A percentile compares a stretch with the other conserved stretches of the same genome.
These are phyloP conservation scores for Lasioglossum baleicum DNA, from an alignment of 1,140 invertebrate genomes.

Conservation along the genomic window DNA sequence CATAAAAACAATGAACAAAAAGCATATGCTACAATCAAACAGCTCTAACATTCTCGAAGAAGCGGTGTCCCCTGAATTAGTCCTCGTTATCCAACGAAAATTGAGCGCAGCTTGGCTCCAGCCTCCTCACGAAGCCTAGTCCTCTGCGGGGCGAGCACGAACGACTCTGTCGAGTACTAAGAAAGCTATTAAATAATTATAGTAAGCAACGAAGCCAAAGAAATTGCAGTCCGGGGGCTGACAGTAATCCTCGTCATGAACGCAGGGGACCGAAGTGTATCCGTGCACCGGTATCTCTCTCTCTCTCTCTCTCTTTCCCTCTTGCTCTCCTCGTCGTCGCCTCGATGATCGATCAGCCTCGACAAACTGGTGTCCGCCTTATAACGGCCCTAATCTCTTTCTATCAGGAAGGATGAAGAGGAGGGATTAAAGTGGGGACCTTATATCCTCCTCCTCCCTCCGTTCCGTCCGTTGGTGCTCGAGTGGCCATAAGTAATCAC, in stretches of 20 bases:
- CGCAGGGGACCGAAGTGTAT: slow-evolving; percentile 26
- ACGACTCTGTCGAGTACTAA: slow-evolving; percentile 12
- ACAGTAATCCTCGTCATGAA: slow-evolving; percentile 49
- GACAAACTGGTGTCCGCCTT: slow-evolving; percentile 53
- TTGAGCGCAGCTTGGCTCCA: too few species aligned
- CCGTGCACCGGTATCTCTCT: background rate
- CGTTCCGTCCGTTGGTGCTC: background rate
- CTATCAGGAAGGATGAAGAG: slow-evolving; percentile 41
- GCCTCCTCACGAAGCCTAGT: too few species aligned
- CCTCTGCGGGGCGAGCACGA: too few species aligned
- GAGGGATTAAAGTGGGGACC: slow-evolving; percentile 33
- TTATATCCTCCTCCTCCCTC: background rate
- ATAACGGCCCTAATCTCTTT: slow-evolving; percentile 61
- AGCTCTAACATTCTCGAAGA: too few species aligned
- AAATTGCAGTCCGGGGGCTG: slow-evolving; percentile 20
- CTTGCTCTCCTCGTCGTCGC: slow-evolving; percentile 22
- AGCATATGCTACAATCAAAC: too few species aligned
- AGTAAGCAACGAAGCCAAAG: slow-evolving; percentile 17
- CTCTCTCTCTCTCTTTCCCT: too few species aligned
- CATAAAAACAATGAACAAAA: too few species aligned
- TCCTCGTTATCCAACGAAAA: too few species aligned
- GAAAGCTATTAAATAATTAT: slow-evolving; percentile 50
- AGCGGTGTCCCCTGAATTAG: too few species aligned
- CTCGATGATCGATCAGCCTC: slow-evolving; percentile 61
- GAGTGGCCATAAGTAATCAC: slow-evolving; percentile 59